Evolutionary conservation across 2,888 invertebrate genomes (phyloP).

Genomic region (Pristionchus japonicus): DNA sequence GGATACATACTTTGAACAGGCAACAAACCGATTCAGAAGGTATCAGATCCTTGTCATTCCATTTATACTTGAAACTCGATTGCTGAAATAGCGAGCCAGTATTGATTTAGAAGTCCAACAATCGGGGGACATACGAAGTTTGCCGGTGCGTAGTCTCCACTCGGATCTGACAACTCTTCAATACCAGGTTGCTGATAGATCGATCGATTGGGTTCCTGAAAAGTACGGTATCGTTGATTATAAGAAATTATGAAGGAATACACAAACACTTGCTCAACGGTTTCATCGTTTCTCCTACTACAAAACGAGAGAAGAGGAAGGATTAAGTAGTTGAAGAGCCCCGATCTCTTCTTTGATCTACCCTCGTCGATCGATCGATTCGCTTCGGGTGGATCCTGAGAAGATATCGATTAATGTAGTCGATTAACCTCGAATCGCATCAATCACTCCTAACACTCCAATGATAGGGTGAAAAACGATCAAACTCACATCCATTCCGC

Average conservation of each 20-base stretch:
- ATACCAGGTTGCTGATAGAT: background rate
- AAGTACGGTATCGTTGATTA: no score
- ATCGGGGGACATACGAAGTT: background rate
- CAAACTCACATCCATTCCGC: background rate
- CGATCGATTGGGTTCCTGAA: background rate
- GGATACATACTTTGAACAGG: no score
- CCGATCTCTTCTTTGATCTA: background rate
- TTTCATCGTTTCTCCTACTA: background rate
- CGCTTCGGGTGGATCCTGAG: background rate
- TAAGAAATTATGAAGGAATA: background rate
- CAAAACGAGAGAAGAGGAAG: background rate
- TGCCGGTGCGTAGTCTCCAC: background rate
- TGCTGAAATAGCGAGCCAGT: no score
- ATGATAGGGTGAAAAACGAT: no score
- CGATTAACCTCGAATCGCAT: no score
- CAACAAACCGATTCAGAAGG: no score
- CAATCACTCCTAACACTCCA: no score
- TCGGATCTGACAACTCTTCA: background rate
- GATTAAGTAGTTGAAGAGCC: background rate
- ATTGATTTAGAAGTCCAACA: no score
- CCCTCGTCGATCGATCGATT: background rate
- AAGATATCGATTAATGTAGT: background rate
- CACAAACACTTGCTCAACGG: background rate
- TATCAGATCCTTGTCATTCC: background rate
- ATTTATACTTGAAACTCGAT: background rate